Base-by-base conservation (phyloP, 2,113 vertebrate genomes). In the Balaeniceps rex region DNA sequence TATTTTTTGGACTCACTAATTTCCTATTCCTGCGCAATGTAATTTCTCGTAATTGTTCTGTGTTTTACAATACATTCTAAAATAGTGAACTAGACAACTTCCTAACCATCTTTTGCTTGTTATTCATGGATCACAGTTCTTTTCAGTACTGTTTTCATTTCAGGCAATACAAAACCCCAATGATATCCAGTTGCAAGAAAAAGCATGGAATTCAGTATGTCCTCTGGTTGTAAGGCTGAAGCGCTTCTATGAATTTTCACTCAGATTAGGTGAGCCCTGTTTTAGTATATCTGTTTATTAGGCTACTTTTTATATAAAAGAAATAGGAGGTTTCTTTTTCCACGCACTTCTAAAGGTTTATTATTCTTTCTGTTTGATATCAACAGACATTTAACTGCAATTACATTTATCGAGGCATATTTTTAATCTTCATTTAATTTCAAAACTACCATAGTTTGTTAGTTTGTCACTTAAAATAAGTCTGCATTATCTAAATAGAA, bases 81-180 rank as follows among this genome's bases (percentile, higher is more conserved):
- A 95, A 47, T 61, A 34, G 24, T 21, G 7, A 54, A 44, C 1
- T 31, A 21, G 28, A 81, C 92, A 84, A 84, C 31, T 57, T 88
- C 42, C 24, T 66, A 78, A 31, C 29, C 7, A 38, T 29, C 22
- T 72, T 69, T 65, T 77, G 58, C 38, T 80, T 51, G 16, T 57
- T 91, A 54, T 36, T 88, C 7, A 6, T 52, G 21, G n/a, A 57
- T 72, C 46, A 54, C 40, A 36, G 16, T 23, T 89, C 36, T 90
- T 96, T 58, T 93, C 36, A 42, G 61, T 83, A 57, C n/a, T 77
- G 44, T 83, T 95, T 86, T 90, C 40, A 14, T 97, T 97, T 57
- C 97, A 99, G 99, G 99, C 99, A 14, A 99, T 99, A 98, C 99
- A 99, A 97, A 99, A 99, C 91, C 99, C 99, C 57, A 99, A 97